phyloP scores from a whole-genome alignment of 2,888 invertebrate genomes.

The Agrenia bidenticulata region DNA sequence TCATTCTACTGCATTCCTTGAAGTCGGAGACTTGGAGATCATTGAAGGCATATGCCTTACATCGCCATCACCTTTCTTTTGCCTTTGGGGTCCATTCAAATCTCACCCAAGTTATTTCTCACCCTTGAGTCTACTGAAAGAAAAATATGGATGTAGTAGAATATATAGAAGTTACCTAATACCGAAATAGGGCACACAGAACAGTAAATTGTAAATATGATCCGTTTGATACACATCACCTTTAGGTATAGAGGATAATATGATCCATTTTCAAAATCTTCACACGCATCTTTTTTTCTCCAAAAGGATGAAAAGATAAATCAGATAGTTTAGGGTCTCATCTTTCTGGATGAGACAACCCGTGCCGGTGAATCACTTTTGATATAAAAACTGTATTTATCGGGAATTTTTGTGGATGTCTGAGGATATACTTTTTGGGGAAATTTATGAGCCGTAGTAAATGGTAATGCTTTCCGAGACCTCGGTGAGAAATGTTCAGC shows the following conservation, averaged over 20 bases:
- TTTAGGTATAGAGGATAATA: not conserved
- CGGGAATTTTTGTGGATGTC: too few relatives aligned
- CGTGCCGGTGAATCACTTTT: too few relatives aligned
- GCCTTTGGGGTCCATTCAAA: not conserved
- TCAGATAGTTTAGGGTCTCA: conserved; percentile 1
- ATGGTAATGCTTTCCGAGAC: too few relatives aligned
- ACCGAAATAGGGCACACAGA: not conserved
- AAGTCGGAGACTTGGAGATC: not conserved
- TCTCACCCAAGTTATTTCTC: conserved; percentile 7
- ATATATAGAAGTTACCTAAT: not conserved
- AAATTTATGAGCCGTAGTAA: too few relatives aligned
- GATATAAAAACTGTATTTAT: too few relatives aligned
- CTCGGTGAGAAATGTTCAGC: too few relatives aligned
- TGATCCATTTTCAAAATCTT: conserved; percentile 23
- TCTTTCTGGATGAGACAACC: too few relatives aligned
- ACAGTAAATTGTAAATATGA: not conserved
- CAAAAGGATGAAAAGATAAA: conserved; percentile 9
- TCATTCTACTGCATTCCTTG: not conserved
- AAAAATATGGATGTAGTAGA: not conserved
- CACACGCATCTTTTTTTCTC: conserved; percentile 21
- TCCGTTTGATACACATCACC: conserved; percentile 15
- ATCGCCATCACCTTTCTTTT: not conserved
- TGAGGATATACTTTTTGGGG: too few relatives aligned
- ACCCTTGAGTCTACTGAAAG: not conserved
- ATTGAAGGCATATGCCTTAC: not conserved